Conservation (phyloP, 2,888 invertebrate genomes). For the Apotomis betuletana region DNA sequence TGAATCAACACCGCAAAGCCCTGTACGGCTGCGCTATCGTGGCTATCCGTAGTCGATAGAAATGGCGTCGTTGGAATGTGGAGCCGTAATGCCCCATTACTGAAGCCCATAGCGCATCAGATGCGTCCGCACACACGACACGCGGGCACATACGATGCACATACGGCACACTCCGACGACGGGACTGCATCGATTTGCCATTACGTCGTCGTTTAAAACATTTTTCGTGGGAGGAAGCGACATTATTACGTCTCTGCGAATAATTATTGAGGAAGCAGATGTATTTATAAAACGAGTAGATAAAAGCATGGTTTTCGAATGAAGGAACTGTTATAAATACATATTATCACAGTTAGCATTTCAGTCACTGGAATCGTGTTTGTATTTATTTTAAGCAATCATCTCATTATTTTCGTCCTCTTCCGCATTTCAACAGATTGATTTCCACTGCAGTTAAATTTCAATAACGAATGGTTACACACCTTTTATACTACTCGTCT, state of each 20-base stretch:
- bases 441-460: too few relatives aligned
- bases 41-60: background rate
- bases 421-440: too few relatives aligned
- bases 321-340: too few relatives aligned
- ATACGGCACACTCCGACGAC: background rate
- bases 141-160: background rate
- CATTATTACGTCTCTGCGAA: background rate
- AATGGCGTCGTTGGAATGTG: background rate
- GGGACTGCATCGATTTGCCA: background rate
- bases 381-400: too few relatives aligned
- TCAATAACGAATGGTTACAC: too few relatives aligned
- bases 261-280: background rate
- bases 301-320: too few relatives aligned
- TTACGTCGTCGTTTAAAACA: background rate
- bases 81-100: constrained; percentile 18
- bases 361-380: too few relatives aligned
- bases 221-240: too few relatives aligned
- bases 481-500: too few relatives aligned
- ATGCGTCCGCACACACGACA: background rate
- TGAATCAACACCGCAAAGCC: background rate
- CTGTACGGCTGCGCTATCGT: background rate
- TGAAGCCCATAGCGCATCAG: background rate
- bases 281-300: background rate
- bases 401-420: too few relatives aligned
- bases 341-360: too few relatives aligned